These are phyloP conservation scores for Phortica variegata DNA, from an alignment of 1,140 invertebrate genomes.

Conservation along the genomic window DNA sequence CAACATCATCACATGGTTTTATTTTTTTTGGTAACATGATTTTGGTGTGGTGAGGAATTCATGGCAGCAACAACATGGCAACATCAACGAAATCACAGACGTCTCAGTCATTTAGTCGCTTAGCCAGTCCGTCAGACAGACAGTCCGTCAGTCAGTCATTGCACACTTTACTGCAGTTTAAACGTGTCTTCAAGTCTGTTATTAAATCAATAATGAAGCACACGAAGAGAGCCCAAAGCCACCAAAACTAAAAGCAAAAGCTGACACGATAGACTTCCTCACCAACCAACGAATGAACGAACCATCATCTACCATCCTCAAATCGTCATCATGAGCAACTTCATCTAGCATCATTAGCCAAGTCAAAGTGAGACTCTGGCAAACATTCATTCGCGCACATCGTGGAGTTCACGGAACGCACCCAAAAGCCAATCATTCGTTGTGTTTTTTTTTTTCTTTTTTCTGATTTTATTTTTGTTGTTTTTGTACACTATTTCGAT, in stretches of 20 bases:
- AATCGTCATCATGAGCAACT: constrained; percentile 33
- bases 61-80: constrained; percentile 40
- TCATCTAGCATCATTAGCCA: constrained; percentile 40
- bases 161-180: constrained; percentile 40
- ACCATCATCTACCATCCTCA: too few species aligned
- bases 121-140: not conserved
- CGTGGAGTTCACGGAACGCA: constrained; percentile 57
- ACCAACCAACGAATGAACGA: too few species aligned
- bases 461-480: constrained; percentile 1
- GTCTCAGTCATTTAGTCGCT: too few species aligned
- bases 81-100: constrained; percentile 29
- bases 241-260: constrained; percentile 23
- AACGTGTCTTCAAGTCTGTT: constrained; percentile 52
- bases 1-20: not conserved
- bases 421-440: constrained; percentile 50
- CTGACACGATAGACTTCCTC: too few species aligned
- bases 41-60: constrained; percentile 24
- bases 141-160: constrained; percentile 21
- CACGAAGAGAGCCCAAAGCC: constrained; percentile 35
- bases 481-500: constrained; percentile 12
- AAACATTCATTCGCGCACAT: constrained; percentile 51
- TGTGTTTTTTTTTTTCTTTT: constrained; percentile 31
- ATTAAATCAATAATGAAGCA: constrained; percentile 56
- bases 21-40: not conserved
- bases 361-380: constrained; percentile 26